Base-by-base conservation (phyloP, 1,140 invertebrate species). In the Riptortus pedestris region DNA sequence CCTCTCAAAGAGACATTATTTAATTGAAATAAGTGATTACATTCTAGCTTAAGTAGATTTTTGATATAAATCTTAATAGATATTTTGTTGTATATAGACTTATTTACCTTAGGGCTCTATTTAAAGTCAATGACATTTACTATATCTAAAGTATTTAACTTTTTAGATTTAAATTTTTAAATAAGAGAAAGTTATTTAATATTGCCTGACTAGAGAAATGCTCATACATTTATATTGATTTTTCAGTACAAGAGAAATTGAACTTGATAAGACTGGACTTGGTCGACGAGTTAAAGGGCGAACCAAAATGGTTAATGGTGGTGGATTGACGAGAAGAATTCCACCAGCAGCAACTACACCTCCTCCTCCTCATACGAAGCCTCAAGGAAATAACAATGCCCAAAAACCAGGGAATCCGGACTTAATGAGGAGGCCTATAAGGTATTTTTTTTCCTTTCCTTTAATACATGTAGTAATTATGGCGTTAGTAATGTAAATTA, bases 181-280 rank as follows among this genome's bases (percentile, higher is more conserved):
- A n/a, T n/a, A n/a, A n/a, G n/a, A n/a, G n/a, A n/a, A n/a, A n/a
- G n/a, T n/a, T n/a, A n/a, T n/a, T n/a, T n/a, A n/a, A n/a, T n/a
- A n/a, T n/a, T n/a, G n/a, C n/a, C n/a, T n/a, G n/a, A n/a, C n/a
- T n/a, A n/a, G n/a, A n/a, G n/a, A n/a, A n/a, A n/a, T n/a, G n/a
- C n/a, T n/a, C n/a, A n/a, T n/a, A n/a, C n/a, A n/a, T 38, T 7
- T 38, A 24, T 57, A 33, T 68, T 68, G n/a, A 66, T 69, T 65
- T 81, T 81, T 28, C 78, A 91, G 89, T 76, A 90, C 91, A 70
- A 85, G 90, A 73, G 90, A 91, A 72, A 93, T 95, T 70, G 93
- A 94, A 79, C 81, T 87, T 66, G 90, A 90, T 75, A 87, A 88
- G 72, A 86, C 92, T 70, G 88, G 91, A 48, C 79, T 55, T 60